Conservation (phyloP, 2,113 vertebrate species). For the Solea solea region DNA sequence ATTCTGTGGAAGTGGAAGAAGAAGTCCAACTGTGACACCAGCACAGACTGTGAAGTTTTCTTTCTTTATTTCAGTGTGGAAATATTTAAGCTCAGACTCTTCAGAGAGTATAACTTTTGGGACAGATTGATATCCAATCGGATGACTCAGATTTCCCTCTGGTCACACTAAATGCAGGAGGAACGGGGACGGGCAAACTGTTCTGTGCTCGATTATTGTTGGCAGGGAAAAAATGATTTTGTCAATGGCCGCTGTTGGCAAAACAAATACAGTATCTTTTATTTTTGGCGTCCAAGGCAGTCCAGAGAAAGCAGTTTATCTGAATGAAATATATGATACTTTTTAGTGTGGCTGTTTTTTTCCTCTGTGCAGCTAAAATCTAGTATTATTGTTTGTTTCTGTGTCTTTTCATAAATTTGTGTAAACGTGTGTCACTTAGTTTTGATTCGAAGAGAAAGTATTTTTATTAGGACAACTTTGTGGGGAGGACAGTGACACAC, state of each 20-base stretch:
- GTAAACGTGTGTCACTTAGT: conserved; percentile 56
- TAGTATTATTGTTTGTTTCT: conserved; percentile 21
- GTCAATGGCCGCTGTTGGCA: not conserved
- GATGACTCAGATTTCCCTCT: not conserved
- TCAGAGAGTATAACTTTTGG: not conserved
- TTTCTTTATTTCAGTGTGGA: no score
- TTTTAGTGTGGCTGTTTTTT: no score
- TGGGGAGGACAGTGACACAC: conserved; percentile 43
- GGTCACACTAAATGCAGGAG: conserved; percentile 3
- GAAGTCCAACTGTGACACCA: no score
- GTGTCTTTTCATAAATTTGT: conserved; percentile 26
- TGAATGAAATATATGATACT: conserved; percentile 1
- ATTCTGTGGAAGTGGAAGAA: no score
- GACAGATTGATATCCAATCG: conserved; percentile 4
- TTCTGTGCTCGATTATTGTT: not conserved
- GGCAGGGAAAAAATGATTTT: not conserved
- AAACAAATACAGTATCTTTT: conserved; percentile 6
- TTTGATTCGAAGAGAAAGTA: conserved; percentile 49
- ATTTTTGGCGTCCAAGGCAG: not conserved
- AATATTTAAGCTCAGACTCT: not conserved
- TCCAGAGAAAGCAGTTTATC: not conserved
- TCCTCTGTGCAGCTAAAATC: conserved; percentile 3
- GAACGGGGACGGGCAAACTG: not conserved
- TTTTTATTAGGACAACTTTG: conserved; percentile 67
- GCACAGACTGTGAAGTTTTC: not conserved